Conservation (phyloP, 2,797 vertebrate species). For the Trichosurus vulpecula region DNA sequence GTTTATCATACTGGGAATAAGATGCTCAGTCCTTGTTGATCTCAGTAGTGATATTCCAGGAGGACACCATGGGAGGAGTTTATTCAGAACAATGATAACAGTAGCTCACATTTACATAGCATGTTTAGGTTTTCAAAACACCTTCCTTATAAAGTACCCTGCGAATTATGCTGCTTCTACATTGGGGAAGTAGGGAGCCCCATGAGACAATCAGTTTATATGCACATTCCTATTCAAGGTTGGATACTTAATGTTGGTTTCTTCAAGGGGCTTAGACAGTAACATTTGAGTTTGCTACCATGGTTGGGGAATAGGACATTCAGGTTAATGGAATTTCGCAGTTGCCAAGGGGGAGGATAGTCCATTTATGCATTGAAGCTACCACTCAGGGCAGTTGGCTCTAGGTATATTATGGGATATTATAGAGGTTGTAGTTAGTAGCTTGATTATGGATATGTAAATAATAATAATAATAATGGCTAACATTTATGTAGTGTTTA, state of each 20-base stretch:
- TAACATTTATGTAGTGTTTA: background rate
- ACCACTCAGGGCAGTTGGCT: background rate
- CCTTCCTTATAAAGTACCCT: background rate
- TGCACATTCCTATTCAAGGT: background rate
- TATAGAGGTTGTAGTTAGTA: background rate
- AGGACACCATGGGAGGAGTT: background rate
- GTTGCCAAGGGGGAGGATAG: background rate
- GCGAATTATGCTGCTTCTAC: background rate
- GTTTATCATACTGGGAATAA: background rate
- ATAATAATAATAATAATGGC: background rate
- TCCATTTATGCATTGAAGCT: background rate
- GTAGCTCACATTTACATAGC: background rate
- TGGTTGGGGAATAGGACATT: background rate
- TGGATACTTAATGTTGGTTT: background rate
- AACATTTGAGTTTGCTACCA: background rate
- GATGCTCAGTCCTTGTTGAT: background rate
- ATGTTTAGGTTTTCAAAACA: background rate
- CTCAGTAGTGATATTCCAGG: background rate
- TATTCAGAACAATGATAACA: background rate
- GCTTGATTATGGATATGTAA: background rate
- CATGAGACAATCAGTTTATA: background rate
- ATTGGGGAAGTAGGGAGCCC: background rate
- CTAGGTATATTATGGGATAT: background rate
- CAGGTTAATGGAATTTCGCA: background rate
- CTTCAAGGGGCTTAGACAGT: background rate